phyloP scores from a whole-genome alignment of 2,113 vertebrate genomes.

The Chrysochloris asiatica region DNA sequence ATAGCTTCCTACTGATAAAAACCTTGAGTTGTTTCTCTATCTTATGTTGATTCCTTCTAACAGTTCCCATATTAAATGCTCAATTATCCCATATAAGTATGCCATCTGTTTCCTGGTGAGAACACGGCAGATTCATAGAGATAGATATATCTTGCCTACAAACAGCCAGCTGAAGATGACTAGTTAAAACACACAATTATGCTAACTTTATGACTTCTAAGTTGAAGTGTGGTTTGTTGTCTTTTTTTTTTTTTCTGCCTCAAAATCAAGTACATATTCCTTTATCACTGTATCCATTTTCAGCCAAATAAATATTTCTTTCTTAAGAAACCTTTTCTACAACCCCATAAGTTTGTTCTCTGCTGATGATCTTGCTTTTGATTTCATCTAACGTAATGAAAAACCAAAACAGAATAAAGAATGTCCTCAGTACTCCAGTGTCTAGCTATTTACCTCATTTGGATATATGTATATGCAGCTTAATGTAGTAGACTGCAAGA shows the following conservation, averaged over 20 bases:
- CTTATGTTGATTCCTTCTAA: neutral
- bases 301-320: neutral
- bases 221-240: neutral
- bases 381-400: neutral
- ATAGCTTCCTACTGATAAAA: neutral
- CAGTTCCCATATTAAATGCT: neutral
- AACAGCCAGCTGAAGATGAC: neutral
- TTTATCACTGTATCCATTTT: neutral
- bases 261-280: neutral
- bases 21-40: neutral
- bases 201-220: neutral
- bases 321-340: neutral
- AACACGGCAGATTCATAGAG: neutral
- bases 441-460: neutral
- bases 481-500: too few species aligned
- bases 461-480: too few species aligned
- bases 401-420: too few species aligned
- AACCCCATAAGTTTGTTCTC: neutral
- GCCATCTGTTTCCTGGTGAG: neutral
- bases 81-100: neutral
- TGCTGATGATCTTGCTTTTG: neutral
- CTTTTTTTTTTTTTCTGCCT: neutral
- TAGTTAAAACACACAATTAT: neutral
- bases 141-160: neutral
- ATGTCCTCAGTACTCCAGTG: neutral